Base-by-base conservation (phyloP, 2,888 invertebrate species). In the Platycnemis pennipes region DNA sequence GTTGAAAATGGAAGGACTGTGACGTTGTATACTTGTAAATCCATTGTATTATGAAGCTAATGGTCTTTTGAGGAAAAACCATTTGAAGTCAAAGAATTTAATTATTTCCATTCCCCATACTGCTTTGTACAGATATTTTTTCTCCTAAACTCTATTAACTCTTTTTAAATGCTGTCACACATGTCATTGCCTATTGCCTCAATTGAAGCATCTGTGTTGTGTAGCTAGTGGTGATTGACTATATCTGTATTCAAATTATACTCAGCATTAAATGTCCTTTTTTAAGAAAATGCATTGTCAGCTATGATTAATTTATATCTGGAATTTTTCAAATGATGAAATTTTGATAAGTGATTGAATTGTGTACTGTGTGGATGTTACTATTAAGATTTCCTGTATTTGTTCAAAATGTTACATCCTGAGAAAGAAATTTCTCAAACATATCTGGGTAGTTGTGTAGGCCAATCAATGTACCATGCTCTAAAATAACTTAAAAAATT, bases 381-480 rank as follows among this genome's bases (percentile, higher is more conserved):
- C 77, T 77, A 37, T 77, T 69, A 77, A 37, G 4, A 19, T 63
- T 63, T 63, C 19, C 56, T 42, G 89, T 89, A 89, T 56, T 56
- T 56, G 37, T 89, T 19, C 13, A 89, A 22, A 37, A 53, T 49
- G 88, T 49, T 56, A 56, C 56, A 89, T 26, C 2, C 42, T 8
- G 26, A 0, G 77, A n/a, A 91, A 69, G 46, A 69, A 91, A 91
- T 91, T 91, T 63, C 63, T 44, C 63, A 63, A 91, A 91, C 91
- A 63, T 91, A 91, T 91, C 91, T 63, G 37, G 56, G 91, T 91
- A 91, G 91, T 26, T 77, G 8, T 77, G 8, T 69, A 77, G 77
- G 13, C 26, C 37, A 5, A 37, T 77, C 22, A 31, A 77, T 77
- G 37, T 2, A 77, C n/a, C n/a, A n/a, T n/a, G n/a, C n/a, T 13